Evolutionary conservation across 2,113 vertebrate genomes (phyloP).

Genomic region (Carassius gibelio): DNA sequence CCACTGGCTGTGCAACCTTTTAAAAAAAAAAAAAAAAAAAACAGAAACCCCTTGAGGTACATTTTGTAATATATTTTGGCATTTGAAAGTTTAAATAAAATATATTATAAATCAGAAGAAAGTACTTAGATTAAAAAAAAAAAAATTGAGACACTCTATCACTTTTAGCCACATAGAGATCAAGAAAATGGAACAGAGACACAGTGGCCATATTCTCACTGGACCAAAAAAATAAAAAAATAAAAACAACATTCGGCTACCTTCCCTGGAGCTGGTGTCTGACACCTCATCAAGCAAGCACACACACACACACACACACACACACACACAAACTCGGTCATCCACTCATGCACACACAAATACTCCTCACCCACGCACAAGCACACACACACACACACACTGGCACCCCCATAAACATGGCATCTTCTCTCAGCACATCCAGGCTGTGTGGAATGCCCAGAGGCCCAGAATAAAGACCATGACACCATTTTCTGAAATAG

Average conservation of each 20-base stretch:
- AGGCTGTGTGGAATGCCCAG: slow-evolving; percentile 45
- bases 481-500: slow-evolving; percentile 61
- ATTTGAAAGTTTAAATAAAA: not conserved
- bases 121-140: no score
- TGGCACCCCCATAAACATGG: slow-evolving; percentile 35
- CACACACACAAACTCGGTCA: slow-evolving; percentile 39
- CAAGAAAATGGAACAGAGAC: slow-evolving; percentile 32
- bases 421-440: slow-evolving; percentile 27
- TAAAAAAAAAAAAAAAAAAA: no score
- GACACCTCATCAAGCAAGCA: slow-evolving; percentile 54
- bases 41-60: not conserved
- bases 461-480: slow-evolving; percentile 46
- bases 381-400: slow-evolving; percentile 27
- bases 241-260: not conserved
- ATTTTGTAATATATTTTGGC: not conserved
- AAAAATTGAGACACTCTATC: not conserved
- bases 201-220: slow-evolving; percentile 25
- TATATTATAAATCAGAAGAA: not conserved
- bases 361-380: slow-evolving; percentile 4
- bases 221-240: slow-evolving; percentile 10
- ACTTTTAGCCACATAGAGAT: slow-evolving; percentile 21
- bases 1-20: no score
- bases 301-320: slow-evolving; percentile 38
- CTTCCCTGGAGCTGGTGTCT: slow-evolving; percentile 47
- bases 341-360: slow-evolving; percentile 18